phyloP scores from a whole-genome alignment of 2,797 vertebrate species.

The Neosilurus mollespiculum region DNA sequence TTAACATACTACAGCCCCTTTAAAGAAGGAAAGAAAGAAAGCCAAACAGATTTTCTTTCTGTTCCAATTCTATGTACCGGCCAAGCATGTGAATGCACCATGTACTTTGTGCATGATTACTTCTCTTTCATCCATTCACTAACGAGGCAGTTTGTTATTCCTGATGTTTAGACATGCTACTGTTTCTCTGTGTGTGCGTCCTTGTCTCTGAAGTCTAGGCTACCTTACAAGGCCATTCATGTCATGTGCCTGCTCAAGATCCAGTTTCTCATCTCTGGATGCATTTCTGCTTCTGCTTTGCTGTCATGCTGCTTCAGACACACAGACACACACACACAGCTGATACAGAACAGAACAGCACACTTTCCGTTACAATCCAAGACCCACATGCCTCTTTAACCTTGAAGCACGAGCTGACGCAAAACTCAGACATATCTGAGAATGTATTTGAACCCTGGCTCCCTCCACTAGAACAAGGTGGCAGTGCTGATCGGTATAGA shows the following conservation, averaged over 20 bases:
- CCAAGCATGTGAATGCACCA: background rate
- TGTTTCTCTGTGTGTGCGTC: background rate
- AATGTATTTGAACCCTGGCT: slow-evolving; percentile 14
- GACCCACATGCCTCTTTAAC: background rate
- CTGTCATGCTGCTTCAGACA: slow-evolving; percentile 42
- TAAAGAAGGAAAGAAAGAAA: background rate
- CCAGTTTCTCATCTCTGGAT: slow-evolving; percentile 55
- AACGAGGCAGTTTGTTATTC: slow-evolving; percentile 1
- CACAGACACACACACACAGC: slow-evolving; percentile 38
- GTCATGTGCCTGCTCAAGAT: slow-evolving; percentile 50
- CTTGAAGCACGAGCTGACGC: background rate
- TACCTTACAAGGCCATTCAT: slow-evolving; percentile 73
- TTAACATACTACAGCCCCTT: background rate
- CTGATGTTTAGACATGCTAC: slow-evolving; percentile 51
- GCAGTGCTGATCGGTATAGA: background rate
- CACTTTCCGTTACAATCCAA: background rate
- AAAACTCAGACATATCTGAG: background rate
- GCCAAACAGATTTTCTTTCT: background rate
- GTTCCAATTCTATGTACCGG: background rate
- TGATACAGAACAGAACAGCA: slow-evolving; percentile 34
- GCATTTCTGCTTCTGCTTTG: slow-evolving; percentile 38
- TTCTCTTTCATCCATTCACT: slow-evolving; percentile 14
- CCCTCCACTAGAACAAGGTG: background rate
- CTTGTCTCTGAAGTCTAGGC: slow-evolving; percentile 48
- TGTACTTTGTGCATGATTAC: background rate